Conservation (phyloP, 2,113 vertebrate species). For the Acrocephalus kingi region DNA sequence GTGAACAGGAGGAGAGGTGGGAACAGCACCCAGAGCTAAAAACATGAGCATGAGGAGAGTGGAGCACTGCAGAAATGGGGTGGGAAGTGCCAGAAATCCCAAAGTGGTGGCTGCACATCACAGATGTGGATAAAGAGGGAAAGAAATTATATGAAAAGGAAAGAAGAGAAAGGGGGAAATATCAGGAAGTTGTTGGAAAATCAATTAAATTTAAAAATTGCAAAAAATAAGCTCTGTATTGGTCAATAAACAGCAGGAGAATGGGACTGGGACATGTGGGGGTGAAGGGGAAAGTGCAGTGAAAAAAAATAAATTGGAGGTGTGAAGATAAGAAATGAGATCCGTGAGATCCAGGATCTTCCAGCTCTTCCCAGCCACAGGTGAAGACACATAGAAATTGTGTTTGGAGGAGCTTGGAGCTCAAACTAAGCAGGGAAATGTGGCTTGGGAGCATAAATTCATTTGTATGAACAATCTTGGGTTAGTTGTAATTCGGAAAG, state of each 20-base stretch:
- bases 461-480: neutral
- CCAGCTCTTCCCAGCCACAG: neutral
- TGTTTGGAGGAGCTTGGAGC: neutral
- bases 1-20: neutral
- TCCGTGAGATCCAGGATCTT: neutral
- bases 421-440: neutral
- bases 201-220: neutral
- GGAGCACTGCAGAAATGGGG: neutral
- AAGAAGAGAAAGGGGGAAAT: neutral
- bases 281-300: neutral
- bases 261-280: neutral
- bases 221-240: neutral
- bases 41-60: fast-evolving
- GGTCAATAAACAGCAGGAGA: neutral
- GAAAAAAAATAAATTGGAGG: neutral
- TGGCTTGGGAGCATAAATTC: neutral
- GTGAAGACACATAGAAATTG: neutral
- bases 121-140: neutral
- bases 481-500: neutral
- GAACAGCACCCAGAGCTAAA: neutral
- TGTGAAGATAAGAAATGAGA: neutral
- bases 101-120: neutral
- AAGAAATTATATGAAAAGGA: neutral
- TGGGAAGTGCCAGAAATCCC: neutral
- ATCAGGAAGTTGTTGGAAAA: neutral